Percentiles rank a stretch among this genome's conserved stretches.
Conservation (phyloP, 2,113 vertebrate genomes). For the Piprites chloris region DNA sequence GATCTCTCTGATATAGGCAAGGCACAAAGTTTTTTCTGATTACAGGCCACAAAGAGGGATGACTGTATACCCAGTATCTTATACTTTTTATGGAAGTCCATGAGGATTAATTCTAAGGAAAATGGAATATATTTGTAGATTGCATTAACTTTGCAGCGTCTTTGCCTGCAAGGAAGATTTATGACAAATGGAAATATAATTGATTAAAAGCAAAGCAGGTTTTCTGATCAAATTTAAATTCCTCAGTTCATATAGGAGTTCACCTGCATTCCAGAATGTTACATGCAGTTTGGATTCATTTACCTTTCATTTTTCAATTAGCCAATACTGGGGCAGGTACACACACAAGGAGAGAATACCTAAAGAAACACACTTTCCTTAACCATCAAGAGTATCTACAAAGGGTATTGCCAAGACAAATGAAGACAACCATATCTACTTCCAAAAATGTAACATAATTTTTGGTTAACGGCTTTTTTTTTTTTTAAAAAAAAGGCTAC, state of each 20-base stretch:
- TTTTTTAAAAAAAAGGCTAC: neutral
- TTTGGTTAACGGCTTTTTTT: neutral
- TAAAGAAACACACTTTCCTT: neutral
- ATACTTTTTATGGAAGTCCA: neutral
- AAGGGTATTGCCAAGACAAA: neutral
- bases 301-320: neutral
- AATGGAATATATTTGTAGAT: neutral
- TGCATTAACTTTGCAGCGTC: neutral
- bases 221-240: neutral
- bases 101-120: neutral
- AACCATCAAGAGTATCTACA: neutral
- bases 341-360: neutral
- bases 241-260: neutral
- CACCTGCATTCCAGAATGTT: neutral
- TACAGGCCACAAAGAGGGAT: neutral
- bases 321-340: neutral
- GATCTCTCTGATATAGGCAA: neutral
- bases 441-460: neutral
- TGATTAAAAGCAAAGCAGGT: neutral
- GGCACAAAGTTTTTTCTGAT: neutral
- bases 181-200: slow-evolving; percentile 15
- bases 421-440: neutral
- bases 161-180: neutral
- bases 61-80: neutral
- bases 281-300: neutral